Evolutionary conservation across 2,888 invertebrate species (phyloP), one percentile per base, ranked within the genome.

Genomic region (Hybos culiciformis): DNA sequence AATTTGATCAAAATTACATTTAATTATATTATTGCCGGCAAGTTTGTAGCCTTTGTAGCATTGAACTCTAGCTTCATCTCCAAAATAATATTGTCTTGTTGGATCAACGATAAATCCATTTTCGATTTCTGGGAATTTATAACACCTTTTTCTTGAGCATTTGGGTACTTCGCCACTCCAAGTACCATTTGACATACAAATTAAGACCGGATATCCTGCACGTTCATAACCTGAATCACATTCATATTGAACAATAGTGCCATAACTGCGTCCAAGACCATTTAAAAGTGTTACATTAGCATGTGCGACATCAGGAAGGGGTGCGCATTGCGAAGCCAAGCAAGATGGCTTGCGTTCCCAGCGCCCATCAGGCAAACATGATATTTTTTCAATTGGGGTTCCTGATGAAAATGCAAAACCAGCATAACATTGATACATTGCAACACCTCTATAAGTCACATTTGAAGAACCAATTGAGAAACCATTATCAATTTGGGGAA

Each of bases 401-500:
- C 84, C 83, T 40, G 88, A 85, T 5, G 90, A 80, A 59, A 96
- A 94, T 40, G 88, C 88, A 60, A 93, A 93, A 34, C 92, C 94
- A 42, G 93, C 92, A 62, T 96, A 94, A 61, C 94, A 96, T 60
- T 93, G 92, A 62, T 94, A 96, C 62, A 88, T 91, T 43, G 93
- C 93, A 51, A 88, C 74, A 26, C 93, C 94, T 48, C 81, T 77
- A 60, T 88, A 96, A 1, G 93, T 94, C 7, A 96, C 94, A 64
- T 94, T 94, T 4, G 91, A 84, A 1, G 94, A 91, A 38, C 88
- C 90, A 60, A 91, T 91, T 3, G 93, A 93, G 67, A 93, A 94
- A 38, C 94, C 94, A 62, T 94, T 96, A 59, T 92, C 90, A 50
- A 96, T 96, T 73, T 96, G 96, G 43, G 94, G 94, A 38, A 96